Percentiles rank a stretch among this genome's conserved stretches.
phyloP scores from a whole-genome alignment of 1,140 invertebrate genomes.

The Ceratoteleas bidentatus region DNA sequence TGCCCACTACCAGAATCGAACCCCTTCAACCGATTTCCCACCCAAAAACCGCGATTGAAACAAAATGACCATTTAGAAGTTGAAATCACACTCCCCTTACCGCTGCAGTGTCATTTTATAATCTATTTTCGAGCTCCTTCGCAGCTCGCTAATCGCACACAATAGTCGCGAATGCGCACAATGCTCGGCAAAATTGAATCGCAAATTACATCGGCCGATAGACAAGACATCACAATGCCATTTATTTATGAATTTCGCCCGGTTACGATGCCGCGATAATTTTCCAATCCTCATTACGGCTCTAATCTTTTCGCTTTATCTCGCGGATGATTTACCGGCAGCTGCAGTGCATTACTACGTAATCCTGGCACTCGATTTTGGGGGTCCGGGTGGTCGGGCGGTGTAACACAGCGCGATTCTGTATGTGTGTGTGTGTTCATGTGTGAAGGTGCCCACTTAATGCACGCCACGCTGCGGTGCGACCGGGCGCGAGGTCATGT shows the following conservation, averaged over 20 bases:
- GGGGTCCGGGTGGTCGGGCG: constrained; percentile 26
- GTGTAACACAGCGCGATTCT: constrained; percentile 17
- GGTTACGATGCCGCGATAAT: constrained; percentile 63
- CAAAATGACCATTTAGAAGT: too few relatives aligned
- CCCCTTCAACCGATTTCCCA: too few relatives aligned
- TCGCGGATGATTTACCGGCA: constrained; percentile 72
- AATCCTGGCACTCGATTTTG: constrained; percentile 69
- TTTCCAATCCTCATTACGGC: constrained; percentile 66
- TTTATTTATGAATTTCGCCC: constrained; percentile 64
- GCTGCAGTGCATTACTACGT: constrained; percentile 67
- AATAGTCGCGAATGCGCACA: constrained; percentile 40
- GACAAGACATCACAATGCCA: constrained; percentile 59
- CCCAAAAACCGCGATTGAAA: too few relatives aligned
- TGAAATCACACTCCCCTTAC: background rate
- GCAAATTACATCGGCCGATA: constrained; percentile 51
- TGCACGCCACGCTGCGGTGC: constrained; percentile 56
- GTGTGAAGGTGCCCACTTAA: constrained; percentile 38
- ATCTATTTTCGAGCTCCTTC: constrained; percentile 38
- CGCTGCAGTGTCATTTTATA: constrained; percentile 30
- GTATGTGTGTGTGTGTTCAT: constrained; percentile 15
- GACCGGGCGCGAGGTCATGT: constrained; percentile 63
- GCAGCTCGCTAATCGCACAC: constrained; percentile 33
- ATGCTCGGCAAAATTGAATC: constrained; percentile 53
- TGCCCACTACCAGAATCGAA: too few relatives aligned
- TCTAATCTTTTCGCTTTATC: constrained; percentile 74